Percentiles rank a stretch among this genome's conserved stretches.
These are phyloP conservation scores for Drosophila vallismaia DNA, from an alignment of 2,888 invertebrate genomes.

Conservation along the genomic window DNA sequence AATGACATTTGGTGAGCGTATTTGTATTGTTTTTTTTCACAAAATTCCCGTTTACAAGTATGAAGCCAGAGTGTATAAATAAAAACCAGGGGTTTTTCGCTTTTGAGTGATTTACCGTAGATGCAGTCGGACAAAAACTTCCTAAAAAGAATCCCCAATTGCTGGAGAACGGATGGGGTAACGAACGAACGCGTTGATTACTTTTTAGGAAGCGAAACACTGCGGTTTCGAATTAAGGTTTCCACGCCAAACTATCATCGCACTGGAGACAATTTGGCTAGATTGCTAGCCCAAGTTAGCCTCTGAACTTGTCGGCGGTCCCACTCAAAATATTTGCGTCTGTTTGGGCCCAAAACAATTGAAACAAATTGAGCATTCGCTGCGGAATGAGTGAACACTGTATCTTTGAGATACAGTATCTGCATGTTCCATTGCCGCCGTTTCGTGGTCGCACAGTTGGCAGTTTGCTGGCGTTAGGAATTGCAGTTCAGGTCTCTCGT, in stretches of 20 bases:
- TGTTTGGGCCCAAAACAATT: conserved; percentile 26
- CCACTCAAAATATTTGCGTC: conserved; percentile 13
- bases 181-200: conserved; percentile 16
- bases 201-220: conserved; percentile 23
- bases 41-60: conserved; percentile 4
- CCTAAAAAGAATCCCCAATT: conserved; percentile 14
- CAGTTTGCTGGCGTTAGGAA: conserved; percentile 26
- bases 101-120: conserved; percentile 31
- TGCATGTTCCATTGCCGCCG: conserved; percentile 14
- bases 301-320: neutral
- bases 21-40: conserved; percentile 12
- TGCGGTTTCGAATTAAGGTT: conserved; percentile 14
- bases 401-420: conserved; percentile 11
- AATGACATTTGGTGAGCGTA: conserved; percentile 29
- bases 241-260: conserved; percentile 34
- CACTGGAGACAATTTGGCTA: conserved; percentile 2
- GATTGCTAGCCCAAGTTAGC: conserved; percentile 25
- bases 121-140: conserved; percentile 15
- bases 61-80: conserved; percentile 12
- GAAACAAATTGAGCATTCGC: neutral
- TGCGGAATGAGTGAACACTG: conserved; percentile 6
- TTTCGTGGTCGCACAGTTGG: conserved; percentile 11
- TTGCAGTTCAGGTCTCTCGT: conserved; percentile 15
- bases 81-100: conserved; percentile 12
- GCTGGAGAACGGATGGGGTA: neutral